Evolutionary conservation across 2,888 invertebrate genomes (phyloP), one percentile per base, ranked within the genome.

Genomic region (Gandaritis pyraliata): DNA sequence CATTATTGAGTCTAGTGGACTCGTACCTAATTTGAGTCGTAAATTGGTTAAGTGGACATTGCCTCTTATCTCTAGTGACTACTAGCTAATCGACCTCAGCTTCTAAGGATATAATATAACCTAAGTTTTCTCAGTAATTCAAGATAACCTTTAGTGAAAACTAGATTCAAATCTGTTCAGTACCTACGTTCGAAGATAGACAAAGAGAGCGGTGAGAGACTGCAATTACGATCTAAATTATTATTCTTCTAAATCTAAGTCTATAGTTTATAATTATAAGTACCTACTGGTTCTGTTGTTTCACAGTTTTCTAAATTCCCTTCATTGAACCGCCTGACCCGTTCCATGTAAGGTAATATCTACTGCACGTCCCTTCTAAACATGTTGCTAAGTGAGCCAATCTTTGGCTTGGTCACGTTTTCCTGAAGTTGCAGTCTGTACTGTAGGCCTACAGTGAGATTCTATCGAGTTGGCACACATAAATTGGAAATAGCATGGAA

Each of bases 11-110:
- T 46, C 50, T 47, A 29, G 43, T 38, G 55, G 53, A 66, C 60
- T n/a, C n/a, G n/a, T n/a, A 50, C 16, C 0, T 43, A 48, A 45
- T 53, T 46, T 46, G n/a, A 64, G 51, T 41, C 57, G 72, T 79
- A 71, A 79, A 79, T 78, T 81, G 75, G 74, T 75, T 78, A 80
- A 80, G 74, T 76, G 23, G 23, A 23, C 23, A 23, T 23, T 23
- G 75, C 61, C 60, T 10, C 16, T 33, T 8, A 11, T 33, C 64
- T 64, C 39, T 79, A 81, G 81, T 6, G 41, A 15, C 15, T 15
- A 38, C 38, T 38, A n/a, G n/a, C n/a, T 41, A 15, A 16, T 16
- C 10, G 10, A 4, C 10, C 2, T 11, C 16, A 16, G 16, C 16
- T 16, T 41, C 10, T 8, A 15, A 41, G 6, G 39, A 3, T 38